Evolutionary conservation across 1,140 invertebrate genomes (phyloP).

Genomic region (Megalopta genalis): DNA sequence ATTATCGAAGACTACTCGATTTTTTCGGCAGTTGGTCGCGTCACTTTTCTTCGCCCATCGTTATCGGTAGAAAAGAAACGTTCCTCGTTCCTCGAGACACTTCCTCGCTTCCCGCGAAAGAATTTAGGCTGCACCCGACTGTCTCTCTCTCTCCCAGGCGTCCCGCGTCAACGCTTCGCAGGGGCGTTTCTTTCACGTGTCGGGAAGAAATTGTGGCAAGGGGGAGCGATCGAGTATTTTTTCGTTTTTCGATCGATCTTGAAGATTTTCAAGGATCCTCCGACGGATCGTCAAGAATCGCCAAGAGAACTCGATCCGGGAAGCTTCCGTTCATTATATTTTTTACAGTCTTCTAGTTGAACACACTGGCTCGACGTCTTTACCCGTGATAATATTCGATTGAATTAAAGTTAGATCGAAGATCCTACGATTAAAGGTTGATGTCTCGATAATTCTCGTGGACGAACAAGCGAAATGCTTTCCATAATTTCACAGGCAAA

Average conservation of each 20-base stretch:
- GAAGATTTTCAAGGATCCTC: slow-evolving; percentile 33
- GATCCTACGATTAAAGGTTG: not conserved
- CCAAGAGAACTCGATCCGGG: slow-evolving; percentile 7
- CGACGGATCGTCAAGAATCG: slow-evolving; percentile 27
- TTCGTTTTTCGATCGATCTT: not conserved
- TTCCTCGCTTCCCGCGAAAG: not conserved
- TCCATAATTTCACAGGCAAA: not conserved
- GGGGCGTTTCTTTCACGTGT: not conserved
- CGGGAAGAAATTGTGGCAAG: not conserved
- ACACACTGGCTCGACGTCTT: slow-evolving; percentile 5
- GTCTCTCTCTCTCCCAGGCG: not conserved
- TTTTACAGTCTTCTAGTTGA: not conserved
- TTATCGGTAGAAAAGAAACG: slow-evolving; percentile 55
- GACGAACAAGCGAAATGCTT: not conserved
- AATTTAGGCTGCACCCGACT: not conserved
- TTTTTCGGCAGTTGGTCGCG: slow-evolving; percentile 61
- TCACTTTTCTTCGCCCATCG: not conserved
- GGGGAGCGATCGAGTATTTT: no score
- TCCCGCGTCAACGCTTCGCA: not conserved
- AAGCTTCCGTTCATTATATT: not conserved
- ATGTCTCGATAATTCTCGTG: not conserved
- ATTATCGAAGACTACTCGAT: slow-evolving; percentile 44
- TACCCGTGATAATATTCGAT: not conserved
- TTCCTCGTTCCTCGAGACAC: not conserved
- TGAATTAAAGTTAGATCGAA: slow-evolving; percentile 4